These are phyloP conservation scores for Meandrusa payeni DNA, from an alignment of 2,888 invertebrate species.

Conservation along the genomic window DNA sequence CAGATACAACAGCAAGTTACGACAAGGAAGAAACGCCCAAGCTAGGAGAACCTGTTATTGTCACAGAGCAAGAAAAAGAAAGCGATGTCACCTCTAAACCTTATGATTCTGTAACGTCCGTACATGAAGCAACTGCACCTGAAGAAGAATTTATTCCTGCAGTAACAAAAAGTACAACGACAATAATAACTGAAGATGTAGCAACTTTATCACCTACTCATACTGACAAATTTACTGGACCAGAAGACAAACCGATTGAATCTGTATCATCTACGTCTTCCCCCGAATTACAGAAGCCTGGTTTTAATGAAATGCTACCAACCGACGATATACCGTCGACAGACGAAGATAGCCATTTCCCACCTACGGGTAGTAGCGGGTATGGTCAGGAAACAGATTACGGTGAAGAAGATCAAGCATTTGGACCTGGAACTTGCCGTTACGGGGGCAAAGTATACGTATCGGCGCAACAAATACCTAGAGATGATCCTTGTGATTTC, in stretches of 20 bases:
- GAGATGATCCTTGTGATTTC: conserved; percentile 97
- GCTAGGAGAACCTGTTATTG: conserved; percentile 4
- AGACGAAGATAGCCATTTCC: conserved; percentile 47
- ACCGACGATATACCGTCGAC: conserved; percentile 57
- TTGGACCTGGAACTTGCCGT: conserved; percentile 94
- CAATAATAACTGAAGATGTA: conserved; percentile 30
- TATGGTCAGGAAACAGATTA: conserved; percentile 84
- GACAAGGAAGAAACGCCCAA: conserved; percentile 35
- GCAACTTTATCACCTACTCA: conserved; percentile 31
- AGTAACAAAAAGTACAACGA: conserved; percentile 30
- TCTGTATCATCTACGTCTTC: conserved; percentile 34
- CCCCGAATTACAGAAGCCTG: conserved; percentile 54
- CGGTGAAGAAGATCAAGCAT: conserved; percentile 88
- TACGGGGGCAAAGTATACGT: conserved; percentile 96
- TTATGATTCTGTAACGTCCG: not conserved
- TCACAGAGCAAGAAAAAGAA: conserved; percentile 24
- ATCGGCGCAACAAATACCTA: conserved; percentile 96
- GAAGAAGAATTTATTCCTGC: conserved; percentile 28
- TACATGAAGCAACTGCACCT: conserved; percentile 13
- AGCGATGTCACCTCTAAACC: conserved; percentile 6
- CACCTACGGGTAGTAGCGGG: conserved; percentile 59
- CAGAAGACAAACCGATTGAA: conserved; percentile 44
- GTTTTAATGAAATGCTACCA: conserved; percentile 46
- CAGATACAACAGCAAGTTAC: conserved; percentile 26
- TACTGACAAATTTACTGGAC: conserved; percentile 44